Evolutionary conservation across 2,888 invertebrate species (phyloP), one percentile per base, ranked within the genome.

Genomic region (Latrodectus hesperus): DNA sequence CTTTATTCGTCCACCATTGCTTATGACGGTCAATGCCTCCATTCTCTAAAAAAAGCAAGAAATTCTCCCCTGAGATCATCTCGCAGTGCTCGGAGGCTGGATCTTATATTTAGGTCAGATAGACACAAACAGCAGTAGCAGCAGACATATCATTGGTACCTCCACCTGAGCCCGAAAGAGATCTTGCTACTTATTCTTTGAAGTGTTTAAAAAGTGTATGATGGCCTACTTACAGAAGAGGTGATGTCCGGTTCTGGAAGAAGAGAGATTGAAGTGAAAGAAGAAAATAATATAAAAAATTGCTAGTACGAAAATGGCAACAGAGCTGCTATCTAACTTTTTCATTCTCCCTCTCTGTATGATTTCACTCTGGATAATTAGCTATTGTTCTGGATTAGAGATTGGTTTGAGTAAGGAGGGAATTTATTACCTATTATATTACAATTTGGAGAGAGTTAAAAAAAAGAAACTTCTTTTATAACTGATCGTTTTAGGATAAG

Each of bases 171-270:
- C 68, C 52, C 38, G 82, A 82, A 82, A 82, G 52, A 75, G 82
- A 82, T 82, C 82, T 74, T 74, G 82, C 82, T 82, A 82, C 82
- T 82, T 82, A 82, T 82, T 82, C 82, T 67, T 70, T 22, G 82
- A 82, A 73, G 82, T 82, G 75, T 82, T 82, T 82, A 82, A 81
- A 60, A 81, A 81, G 81, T 81, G 77, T 77, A 77, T 77, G 71
- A 79, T 79, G 82, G 74, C 82, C 82, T 75, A 82, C 55, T 68
- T 95, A 91, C 94, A 94, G 16, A 26, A 9, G 77, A 87, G 70
- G 73, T 68, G 77, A 83, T 52, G 70, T 88, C 88, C 70, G 88
- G 88, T 74, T 88, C 83, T 64, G 83, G 67, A 55, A 67, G 55
- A 64, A 72, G 64, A 82, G 38, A 38, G 38, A 38, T 38, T 3